Evolutionary conservation across 2,888 invertebrate species (phyloP).

Genomic region (Tethea ocularis): DNA sequence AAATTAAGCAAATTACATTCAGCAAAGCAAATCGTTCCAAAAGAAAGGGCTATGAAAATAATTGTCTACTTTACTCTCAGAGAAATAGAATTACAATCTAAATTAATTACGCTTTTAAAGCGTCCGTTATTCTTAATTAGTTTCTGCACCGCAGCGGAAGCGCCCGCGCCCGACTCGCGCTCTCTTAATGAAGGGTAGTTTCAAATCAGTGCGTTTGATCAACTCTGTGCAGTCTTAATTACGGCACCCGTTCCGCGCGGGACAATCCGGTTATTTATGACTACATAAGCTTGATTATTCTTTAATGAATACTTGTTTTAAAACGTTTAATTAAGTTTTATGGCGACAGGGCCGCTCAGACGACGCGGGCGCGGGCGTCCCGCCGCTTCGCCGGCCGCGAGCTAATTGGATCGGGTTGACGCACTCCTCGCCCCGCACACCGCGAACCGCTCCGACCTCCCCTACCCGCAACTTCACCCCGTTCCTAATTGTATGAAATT

Average conservation of each 20-base stretch:
- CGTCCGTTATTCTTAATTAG: constrained; percentile 85
- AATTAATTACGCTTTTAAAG: constrained; percentile 84
- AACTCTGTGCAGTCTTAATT: constrained; percentile 84
- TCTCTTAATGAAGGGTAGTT: constrained; percentile 84
- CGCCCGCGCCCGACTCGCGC: constrained; percentile 69
- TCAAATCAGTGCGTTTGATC: constrained; percentile 84
- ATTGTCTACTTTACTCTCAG: constrained; percentile 82
- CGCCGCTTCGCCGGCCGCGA: constrained; percentile 80
- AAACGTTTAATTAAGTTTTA: constrained; percentile 85
- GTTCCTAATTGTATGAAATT: constrained; percentile 83
- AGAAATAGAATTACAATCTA: constrained; percentile 84
- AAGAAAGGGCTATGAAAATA: constrained; percentile 83
- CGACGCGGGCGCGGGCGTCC: constrained; percentile 69
- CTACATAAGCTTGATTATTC: constrained; percentile 85
- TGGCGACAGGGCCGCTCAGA: constrained; percentile 81
- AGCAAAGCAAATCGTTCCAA: constrained; percentile 78
- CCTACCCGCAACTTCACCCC: constrained; percentile 53
- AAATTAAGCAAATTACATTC: constrained; percentile 80
- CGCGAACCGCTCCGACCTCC: constrained; percentile 46
- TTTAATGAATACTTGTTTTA: constrained; percentile 85
- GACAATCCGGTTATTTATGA: constrained; percentile 85
- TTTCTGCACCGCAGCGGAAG: constrained; percentile 84
- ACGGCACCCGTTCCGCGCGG: constrained; percentile 82
- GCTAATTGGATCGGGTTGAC: constrained; percentile 84
- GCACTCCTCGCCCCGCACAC: constrained; percentile 61